Conservation (phyloP, 2,888 invertebrate genomes). For the Eupithecia dodoneata region DNA sequence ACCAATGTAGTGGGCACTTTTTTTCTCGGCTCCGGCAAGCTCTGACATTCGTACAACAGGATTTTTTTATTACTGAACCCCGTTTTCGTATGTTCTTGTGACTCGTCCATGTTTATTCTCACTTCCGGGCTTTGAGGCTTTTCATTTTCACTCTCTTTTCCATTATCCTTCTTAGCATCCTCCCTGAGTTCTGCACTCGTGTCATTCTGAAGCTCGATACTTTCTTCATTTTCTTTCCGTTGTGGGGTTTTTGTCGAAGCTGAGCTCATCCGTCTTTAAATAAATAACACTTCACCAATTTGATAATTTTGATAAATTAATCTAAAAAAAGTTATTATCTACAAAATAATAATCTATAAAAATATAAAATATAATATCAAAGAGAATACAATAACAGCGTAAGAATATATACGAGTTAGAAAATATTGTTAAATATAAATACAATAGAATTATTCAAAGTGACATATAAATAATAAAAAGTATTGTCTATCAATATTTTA, state of each 20-base stretch:
- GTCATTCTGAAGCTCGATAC: background rate
- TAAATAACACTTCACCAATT: background rate
- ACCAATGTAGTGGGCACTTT: background rate
- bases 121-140: background rate
- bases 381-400: no score
- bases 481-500: no score
- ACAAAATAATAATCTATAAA: background rate
- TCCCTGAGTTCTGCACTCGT: background rate
- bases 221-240: background rate
- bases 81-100: background rate
- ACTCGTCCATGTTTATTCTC: background rate
- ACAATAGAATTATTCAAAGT: no score
- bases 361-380: no score
- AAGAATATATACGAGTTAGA: no score
- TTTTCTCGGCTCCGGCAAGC: background rate
- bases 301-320: background rate
- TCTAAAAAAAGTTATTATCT: background rate
- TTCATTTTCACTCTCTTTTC: background rate
- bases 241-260: background rate
- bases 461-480: no score
- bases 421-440: no score
- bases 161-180: background rate
- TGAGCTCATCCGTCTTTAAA: background rate
- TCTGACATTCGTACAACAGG: background rate
- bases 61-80: background rate